A percentile compares a stretch with the other conserved stretches of the same genome.
These are phyloP conservation scores for Chrysodeixis includens DNA, from an alignment of 2,888 invertebrate genomes.

Conservation along the genomic window DNA sequence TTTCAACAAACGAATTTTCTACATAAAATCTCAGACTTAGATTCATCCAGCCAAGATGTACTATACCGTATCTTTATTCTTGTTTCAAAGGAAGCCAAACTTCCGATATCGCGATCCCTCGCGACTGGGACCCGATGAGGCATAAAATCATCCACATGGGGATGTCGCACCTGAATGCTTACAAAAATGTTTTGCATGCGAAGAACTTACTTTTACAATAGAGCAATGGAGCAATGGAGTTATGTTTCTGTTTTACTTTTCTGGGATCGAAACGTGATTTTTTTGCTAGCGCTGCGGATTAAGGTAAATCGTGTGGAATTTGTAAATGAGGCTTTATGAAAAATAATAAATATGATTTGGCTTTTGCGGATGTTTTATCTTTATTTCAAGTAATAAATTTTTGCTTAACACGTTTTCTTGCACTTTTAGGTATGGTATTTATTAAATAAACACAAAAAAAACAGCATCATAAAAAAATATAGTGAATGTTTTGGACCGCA, in stretches of 20 bases:
- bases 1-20: slow-evolving; percentile 13
- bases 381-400: neutral
- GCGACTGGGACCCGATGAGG: slow-evolving; percentile 50
- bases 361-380: slow-evolving; percentile 18
- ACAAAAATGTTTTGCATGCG: slow-evolving; percentile 56
- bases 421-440: neutral
- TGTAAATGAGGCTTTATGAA: slow-evolving; percentile 28
- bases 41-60: slow-evolving; percentile 10
- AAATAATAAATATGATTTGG: slow-evolving; percentile 21
- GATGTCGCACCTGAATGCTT: slow-evolving; percentile 52
- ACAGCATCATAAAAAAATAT: too few species aligned
- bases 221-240: too few species aligned
- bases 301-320: slow-evolving; percentile 47
- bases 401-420: neutral
- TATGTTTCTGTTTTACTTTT: slow-evolving; percentile 42
- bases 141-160: slow-evolving; percentile 58
- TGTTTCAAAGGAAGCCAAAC: slow-evolving; percentile 41
- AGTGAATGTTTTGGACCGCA: too few species aligned
- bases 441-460: too few species aligned
- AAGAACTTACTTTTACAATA: slow-evolving; percentile 45
- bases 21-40: slow-evolving; percentile 24
- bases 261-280: slow-evolving; percentile 11
- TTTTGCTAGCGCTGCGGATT: slow-evolving; percentile 23
- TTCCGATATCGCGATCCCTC: slow-evolving; percentile 47
- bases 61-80: slow-evolving; percentile 29